Evolutionary conservation across 92 coral and sea anemone genomes (phyloP).

Genomic region (Muricea muricata): DNA sequence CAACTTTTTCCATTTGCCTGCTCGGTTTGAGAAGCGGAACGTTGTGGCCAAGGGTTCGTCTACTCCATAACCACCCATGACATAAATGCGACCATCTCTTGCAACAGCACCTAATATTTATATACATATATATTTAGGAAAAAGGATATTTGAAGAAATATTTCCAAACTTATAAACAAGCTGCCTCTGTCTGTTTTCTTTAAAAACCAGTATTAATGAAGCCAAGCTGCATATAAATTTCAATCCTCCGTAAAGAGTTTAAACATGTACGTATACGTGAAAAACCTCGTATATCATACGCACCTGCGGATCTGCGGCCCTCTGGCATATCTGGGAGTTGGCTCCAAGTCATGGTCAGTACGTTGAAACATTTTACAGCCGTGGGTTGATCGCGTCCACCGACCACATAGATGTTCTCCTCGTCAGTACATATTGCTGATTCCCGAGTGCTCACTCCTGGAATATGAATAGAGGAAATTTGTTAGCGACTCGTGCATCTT

Average conservation of each 20-base stretch:
- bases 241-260: too few species aligned
- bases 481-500: too few species aligned
- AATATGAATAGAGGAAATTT: background rate
- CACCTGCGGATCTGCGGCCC: constrained; percentile 87
- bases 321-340: constrained; percentile 72
- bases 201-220: too few species aligned
- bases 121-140: too few species aligned
- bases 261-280: too few species aligned
- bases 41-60: constrained; percentile 74
- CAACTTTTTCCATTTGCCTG: constrained; percentile 75
- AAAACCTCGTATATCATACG: too few species aligned
- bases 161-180: too few species aligned
- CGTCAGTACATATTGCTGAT: constrained; percentile 81
- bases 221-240: too few species aligned
- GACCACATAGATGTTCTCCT: constrained; percentile 77
- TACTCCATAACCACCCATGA: constrained; percentile 84
- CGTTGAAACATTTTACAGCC: constrained; percentile 63
- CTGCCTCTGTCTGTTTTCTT: too few species aligned
- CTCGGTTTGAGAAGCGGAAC: constrained; percentile 76
- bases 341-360: constrained; percentile 70
- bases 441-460: constrained; percentile 81
- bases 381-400: constrained; percentile 78
- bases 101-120: constrained; percentile 67
- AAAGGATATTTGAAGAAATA: too few species aligned
- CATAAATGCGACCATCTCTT: constrained; percentile 75